phyloP scores from a whole-genome alignment of 2,113 vertebrate genomes.

The Dermatemys mawii region DNA sequence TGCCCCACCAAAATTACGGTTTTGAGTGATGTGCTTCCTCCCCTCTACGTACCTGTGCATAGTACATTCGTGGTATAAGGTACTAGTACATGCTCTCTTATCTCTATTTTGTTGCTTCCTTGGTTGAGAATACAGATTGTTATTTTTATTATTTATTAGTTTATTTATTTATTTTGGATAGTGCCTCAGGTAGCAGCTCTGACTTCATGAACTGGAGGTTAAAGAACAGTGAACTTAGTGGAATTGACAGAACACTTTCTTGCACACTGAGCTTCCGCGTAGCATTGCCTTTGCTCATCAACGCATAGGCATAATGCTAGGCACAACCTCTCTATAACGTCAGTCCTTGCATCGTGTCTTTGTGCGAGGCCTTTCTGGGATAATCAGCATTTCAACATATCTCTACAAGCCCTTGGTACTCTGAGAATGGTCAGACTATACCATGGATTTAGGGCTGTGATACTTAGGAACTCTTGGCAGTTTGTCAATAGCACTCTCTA shows the following conservation, averaged over 20 bases:
- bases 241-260: conserved; percentile 37
- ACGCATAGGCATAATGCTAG: conserved; percentile 47
- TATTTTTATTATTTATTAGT: conserved; percentile 62
- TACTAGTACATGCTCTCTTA: neutral
- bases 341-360: conserved; percentile 59
- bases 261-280: conserved; percentile 55
- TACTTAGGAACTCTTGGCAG: neutral
- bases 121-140: conserved; percentile 46
- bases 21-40: neutral
- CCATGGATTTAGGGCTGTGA: neutral
- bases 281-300: neutral
- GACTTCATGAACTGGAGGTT: neutral
- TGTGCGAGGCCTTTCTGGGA: conserved; percentile 32
- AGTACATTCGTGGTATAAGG: neutral
- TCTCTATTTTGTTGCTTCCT: neutral
- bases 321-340: conserved; percentile 27
- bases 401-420: conserved; percentile 26
- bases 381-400: conserved; percentile 22
- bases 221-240: conserved; percentile 29
- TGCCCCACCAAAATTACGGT: fast-evolving
- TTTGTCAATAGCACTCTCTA: neutral
- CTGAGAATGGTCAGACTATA: neutral
- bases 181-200: neutral
- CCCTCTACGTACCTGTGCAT: neutral
- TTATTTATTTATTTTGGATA: conserved; percentile 50